These are phyloP conservation scores for Xanthia icteritia DNA, from an alignment of 2,888 invertebrate genomes.

Conservation along the genomic window DNA sequence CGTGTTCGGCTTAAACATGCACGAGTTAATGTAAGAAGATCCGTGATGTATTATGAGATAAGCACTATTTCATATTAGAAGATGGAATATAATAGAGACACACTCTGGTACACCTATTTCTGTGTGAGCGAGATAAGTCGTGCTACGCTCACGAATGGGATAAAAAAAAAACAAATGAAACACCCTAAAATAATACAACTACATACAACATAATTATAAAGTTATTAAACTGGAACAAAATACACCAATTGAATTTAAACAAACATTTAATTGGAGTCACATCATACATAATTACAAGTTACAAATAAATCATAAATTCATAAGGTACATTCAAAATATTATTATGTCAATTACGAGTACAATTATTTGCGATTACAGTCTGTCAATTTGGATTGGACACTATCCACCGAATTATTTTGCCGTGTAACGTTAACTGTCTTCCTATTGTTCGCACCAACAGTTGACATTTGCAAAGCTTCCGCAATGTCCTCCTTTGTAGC, in stretches of 20 bases:
- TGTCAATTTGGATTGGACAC: not conserved
- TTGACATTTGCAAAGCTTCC: slow-evolving; percentile 64
- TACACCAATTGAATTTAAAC: not conserved
- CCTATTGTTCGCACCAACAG: slow-evolving; percentile 48
- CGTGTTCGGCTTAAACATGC: too few relatives aligned
- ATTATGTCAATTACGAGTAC: not conserved
- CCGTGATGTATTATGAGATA: too few relatives aligned
- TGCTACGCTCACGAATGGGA: not conserved
- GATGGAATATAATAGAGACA: too few relatives aligned
- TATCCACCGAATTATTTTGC: not conserved
- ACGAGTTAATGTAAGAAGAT: too few relatives aligned
- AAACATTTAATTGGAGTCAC: slow-evolving; percentile 9
- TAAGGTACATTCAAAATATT: not conserved
- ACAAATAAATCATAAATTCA: not conserved
- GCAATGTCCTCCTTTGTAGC: slow-evolving; percentile 67
- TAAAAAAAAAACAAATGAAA: not conserved
- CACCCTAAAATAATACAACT: not conserved
- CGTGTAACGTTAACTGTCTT: not conserved
- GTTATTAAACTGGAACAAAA: not conserved
- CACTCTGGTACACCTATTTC: not conserved
- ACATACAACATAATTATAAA: not conserved
- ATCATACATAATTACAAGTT: not conserved
- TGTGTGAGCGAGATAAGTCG: not conserved
- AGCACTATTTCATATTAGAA: too few relatives aligned
- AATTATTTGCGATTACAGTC: not conserved